Evolutionary conservation across 2,113 vertebrate species (phyloP).

Genomic region (Callipepla squamata): DNA sequence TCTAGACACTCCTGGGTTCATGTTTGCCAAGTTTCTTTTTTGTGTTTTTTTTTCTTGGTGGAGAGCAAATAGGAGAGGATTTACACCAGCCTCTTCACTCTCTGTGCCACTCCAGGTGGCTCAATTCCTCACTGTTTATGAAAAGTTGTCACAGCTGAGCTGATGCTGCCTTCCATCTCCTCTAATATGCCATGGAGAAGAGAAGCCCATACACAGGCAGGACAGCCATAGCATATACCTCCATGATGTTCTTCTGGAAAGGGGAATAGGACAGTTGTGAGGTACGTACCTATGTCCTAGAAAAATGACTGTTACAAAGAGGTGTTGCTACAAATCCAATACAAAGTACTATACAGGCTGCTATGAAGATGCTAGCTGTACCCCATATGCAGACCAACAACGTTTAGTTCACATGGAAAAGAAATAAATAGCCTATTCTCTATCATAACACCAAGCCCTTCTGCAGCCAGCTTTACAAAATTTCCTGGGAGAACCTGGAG

Average conservation of each 20-base stretch:
- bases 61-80: background rate
- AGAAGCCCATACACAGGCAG: background rate
- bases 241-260: background rate
- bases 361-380: background rate
- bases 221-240: background rate
- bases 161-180: background rate
- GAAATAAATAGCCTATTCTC: background rate
- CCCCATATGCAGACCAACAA: rapidly evolving
- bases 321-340: background rate
- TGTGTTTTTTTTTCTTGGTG: background rate
- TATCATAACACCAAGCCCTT: background rate
- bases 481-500: background rate
- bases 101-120: background rate
- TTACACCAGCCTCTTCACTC: background rate
- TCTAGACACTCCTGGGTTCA: background rate
- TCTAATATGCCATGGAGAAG: background rate
- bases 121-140: background rate
- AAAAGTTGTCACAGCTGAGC: background rate
- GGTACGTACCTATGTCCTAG: background rate
- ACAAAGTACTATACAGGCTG: background rate
- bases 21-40: background rate
- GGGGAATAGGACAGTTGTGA: background rate
- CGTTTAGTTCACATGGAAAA: background rate
- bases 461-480: background rate
- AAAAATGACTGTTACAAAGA: background rate